phyloP scores from a whole-genome alignment of 2,888 invertebrate species.

The Nephrotoma appendiculata region DNA sequence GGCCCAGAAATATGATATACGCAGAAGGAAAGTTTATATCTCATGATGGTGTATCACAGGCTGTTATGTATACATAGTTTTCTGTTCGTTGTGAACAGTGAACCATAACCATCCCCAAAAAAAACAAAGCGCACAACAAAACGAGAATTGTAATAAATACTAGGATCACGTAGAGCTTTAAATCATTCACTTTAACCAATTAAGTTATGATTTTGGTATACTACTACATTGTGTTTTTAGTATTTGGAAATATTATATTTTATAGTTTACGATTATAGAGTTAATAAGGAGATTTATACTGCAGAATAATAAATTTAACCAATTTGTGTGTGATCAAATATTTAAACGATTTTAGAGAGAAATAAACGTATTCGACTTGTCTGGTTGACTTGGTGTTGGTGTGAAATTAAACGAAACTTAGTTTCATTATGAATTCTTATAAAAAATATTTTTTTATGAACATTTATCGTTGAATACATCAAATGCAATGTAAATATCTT shows the following conservation, averaged over 20 bases:
- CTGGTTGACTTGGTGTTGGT: too few species aligned
- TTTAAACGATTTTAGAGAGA: not conserved
- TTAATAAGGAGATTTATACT: not conserved
- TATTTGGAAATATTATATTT: not conserved
- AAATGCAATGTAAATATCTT: too few species aligned
- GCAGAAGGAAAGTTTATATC: not conserved
- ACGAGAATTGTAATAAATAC: not conserved
- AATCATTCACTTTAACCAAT: not conserved
- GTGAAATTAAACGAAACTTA: too few species aligned
- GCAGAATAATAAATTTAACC: not conserved
- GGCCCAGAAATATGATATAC: not conserved
- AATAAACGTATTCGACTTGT: too few species aligned
- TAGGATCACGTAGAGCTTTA: not conserved
- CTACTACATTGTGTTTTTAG: not conserved
- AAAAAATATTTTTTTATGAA: too few species aligned
- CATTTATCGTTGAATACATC: too few species aligned
- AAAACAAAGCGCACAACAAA: not conserved
- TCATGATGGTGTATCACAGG: not conserved
- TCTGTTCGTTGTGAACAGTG: not conserved
- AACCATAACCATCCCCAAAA: not conserved
- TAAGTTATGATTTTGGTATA: not conserved
- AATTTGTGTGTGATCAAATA: not conserved
- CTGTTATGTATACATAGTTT: not conserved
- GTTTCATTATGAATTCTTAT: too few species aligned
- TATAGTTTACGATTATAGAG: not conserved